Evolutionary conservation across 2,797 vertebrate genomes (phyloP).

Genomic region (Lagorchestes hirsutus): DNA sequence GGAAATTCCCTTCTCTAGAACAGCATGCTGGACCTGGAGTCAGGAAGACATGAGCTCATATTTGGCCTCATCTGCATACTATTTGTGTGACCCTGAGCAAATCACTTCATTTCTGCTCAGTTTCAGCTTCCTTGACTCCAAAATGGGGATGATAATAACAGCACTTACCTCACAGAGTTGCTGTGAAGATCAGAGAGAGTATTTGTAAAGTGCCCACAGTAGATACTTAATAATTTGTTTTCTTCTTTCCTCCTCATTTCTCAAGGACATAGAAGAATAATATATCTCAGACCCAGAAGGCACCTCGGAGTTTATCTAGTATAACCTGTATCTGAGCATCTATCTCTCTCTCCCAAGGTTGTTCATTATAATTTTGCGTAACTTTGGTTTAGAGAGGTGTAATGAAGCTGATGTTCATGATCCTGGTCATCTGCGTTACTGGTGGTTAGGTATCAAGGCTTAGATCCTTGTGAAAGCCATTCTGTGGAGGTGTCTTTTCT

Average conservation of each 20-base stretch:
- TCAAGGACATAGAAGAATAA: neutral
- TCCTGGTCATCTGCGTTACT: neutral
- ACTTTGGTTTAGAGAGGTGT: neutral
- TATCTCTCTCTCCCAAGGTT: neutral
- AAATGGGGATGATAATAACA: neutral
- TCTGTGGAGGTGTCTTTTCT: neutral
- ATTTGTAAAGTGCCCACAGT: neutral
- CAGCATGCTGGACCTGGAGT: neutral
- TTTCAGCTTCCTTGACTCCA: neutral
- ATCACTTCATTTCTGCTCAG: neutral
- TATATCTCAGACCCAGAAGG: neutral
- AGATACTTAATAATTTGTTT: neutral
- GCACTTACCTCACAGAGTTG: neutral
- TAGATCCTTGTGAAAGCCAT: neutral
- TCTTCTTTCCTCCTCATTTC: neutral
- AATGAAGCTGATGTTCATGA: neutral
- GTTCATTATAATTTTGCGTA: neutral
- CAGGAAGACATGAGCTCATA: neutral
- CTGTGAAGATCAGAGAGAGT: neutral
- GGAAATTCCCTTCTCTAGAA: neutral
- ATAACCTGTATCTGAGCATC: neutral
- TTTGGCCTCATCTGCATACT: neutral
- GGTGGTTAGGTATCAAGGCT: neutral
- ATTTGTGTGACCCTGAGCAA: neutral
- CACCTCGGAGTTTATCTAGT: neutral